Percentiles rank a stretch among this genome's conserved stretches.
phyloP scores from a whole-genome alignment of 2,797 vertebrate species.

The Sphaeramia orbicularis region DNA sequence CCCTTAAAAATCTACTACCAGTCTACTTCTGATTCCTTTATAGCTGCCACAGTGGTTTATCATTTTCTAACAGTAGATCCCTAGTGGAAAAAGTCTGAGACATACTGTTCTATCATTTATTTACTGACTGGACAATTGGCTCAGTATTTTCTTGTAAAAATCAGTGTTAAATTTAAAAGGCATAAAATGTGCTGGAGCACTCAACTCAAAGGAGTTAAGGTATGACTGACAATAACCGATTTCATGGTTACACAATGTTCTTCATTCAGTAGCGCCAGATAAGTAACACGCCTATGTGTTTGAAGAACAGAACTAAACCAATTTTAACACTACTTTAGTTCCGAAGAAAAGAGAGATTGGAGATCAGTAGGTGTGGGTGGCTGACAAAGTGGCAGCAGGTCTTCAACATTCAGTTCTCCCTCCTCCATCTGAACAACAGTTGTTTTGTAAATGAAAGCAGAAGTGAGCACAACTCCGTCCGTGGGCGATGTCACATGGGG shows the following conservation, averaged over 20 bases:
- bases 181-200: background rate
- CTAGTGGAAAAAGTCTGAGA: too few relatives aligned
- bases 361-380: background rate
- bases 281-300: constrained; percentile 8
- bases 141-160: background rate
- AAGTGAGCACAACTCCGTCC: constrained; percentile 44
- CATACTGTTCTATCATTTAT: too few relatives aligned
- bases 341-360: background rate
- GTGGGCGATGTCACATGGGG: constrained; percentile 63
- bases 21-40: too few relatives aligned
- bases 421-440: constrained; percentile 36
- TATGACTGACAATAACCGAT: too few relatives aligned
- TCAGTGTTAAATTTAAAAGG: background rate
- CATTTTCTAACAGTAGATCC: too few relatives aligned
- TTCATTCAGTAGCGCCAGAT: background rate
- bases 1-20: too few relatives aligned
- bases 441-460: constrained; percentile 56
- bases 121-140: background rate
- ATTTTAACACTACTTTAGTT: background rate
- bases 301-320: background rate
- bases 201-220: background rate
- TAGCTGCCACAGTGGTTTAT: too few relatives aligned
- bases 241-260: background rate
- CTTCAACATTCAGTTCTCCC: background rate
- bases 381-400: constrained; percentile 8